Percentiles rank a stretch among this genome's conserved stretches.
phyloP scores from a whole-genome alignment of 1,140 invertebrate genomes.

The Achroia grisella region DNA sequence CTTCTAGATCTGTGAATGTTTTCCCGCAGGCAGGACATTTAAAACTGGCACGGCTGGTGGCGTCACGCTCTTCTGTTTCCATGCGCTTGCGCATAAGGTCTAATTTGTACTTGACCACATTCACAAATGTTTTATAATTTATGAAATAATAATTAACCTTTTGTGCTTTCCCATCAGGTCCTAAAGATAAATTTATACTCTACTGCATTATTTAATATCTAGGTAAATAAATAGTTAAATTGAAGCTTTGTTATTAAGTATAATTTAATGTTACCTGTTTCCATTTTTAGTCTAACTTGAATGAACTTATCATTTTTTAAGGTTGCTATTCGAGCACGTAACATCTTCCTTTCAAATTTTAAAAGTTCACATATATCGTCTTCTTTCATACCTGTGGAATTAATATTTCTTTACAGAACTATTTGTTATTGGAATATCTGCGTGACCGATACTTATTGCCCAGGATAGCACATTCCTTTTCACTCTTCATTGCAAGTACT shows the following conservation, averaged over 20 bases:
- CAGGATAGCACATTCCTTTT: too few relatives aligned
- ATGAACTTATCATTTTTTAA: slow-evolving; percentile 96
- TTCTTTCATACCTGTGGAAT: slow-evolving; percentile 90
- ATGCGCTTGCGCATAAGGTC: slow-evolving; percentile 96
- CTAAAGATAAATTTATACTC: slow-evolving; percentile 31
- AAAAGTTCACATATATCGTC: slow-evolving; percentile 95
- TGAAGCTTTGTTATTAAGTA: too few relatives aligned
- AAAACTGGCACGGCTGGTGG: slow-evolving; percentile 95
- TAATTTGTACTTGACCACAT: slow-evolving; percentile 97
- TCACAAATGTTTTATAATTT: slow-evolving; percentile 97
- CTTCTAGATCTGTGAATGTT: slow-evolving; percentile 91
- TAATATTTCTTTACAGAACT: neutral
- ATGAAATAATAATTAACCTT: slow-evolving; percentile 99
- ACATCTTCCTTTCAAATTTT: slow-evolving; percentile 96
- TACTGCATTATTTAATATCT: too few relatives aligned
- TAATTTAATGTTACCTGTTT: slow-evolving; percentile 78
- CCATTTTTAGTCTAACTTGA: slow-evolving; percentile 93
- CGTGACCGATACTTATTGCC: too few relatives aligned
- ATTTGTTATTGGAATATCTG: too few relatives aligned
- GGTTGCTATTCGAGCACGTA: slow-evolving; percentile 88
- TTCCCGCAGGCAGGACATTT: slow-evolving; percentile 93
- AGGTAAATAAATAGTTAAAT: too few relatives aligned
- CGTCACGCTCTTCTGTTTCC: slow-evolving; percentile 95
- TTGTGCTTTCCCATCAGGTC: slow-evolving; percentile 94
- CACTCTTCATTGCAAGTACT: too few relatives aligned